Conservation (phyloP, 2,113 vertebrate genomes). For the Leucosticte australis region DNA sequence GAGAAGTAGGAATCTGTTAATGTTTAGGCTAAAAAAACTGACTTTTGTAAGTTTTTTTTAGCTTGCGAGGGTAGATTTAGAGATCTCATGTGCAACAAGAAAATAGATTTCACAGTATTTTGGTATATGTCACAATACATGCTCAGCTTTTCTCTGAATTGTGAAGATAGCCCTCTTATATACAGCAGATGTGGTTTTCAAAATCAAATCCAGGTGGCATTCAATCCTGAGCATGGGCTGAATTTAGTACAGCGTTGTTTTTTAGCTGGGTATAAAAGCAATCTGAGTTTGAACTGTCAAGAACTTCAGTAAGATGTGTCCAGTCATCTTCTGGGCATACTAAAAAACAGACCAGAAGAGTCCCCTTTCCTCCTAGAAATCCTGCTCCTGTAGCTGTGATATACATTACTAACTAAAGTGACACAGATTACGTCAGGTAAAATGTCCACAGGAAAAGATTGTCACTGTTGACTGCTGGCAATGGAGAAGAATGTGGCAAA, state of each 20-base stretch:
- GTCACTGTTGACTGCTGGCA: not conserved
- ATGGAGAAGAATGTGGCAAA: not conserved
- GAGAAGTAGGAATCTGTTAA: not conserved
- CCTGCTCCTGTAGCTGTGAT: accelerated
- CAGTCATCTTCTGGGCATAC: not conserved
- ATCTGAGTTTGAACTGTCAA: not conserved
- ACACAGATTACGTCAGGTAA: not conserved
- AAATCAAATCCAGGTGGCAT: not conserved
- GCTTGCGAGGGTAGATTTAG: not conserved
- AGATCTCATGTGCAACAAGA: not conserved
- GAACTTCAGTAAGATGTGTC: not conserved
- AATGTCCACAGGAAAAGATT: not conserved
- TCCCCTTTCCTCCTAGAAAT: not conserved
- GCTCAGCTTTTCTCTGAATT: not conserved
- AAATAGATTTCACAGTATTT: not conserved
- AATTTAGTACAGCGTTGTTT: accelerated
- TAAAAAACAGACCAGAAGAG: not conserved
- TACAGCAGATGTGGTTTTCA: not conserved
- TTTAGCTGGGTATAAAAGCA: not conserved
- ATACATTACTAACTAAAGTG: not conserved
- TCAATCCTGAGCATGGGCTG: not conserved
- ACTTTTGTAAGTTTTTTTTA: not conserved
- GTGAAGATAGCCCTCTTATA: not conserved
- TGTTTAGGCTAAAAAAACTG: not conserved
- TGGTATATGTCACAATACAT: not conserved